A percentile compares a stretch with the other conserved stretches of the same genome.
phyloP scores from a whole-genome alignment of 2,888 invertebrate genomes.

The Lasius platythorax region DNA sequence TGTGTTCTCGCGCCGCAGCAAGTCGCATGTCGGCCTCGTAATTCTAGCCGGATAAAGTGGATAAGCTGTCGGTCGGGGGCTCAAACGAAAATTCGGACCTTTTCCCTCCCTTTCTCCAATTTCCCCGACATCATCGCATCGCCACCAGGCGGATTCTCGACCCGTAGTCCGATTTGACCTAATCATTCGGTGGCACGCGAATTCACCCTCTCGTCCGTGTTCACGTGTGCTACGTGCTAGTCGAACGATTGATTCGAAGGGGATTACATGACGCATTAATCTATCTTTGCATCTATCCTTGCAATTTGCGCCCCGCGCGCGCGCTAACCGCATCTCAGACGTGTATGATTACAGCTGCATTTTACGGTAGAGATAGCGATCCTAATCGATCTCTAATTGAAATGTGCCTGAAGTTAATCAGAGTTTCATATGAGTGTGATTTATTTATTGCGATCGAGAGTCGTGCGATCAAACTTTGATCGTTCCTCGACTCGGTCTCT shows the following conservation, averaged over 20 bases:
- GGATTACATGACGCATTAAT: slow-evolving; percentile 33
- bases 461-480: neutral
- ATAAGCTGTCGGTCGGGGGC: slow-evolving; percentile 71
- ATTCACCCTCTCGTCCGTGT: slow-evolving; percentile 50
- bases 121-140: slow-evolving; percentile 7
- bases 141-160: slow-evolving; percentile 49
- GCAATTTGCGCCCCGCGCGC: slow-evolving; percentile 5
- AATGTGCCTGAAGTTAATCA: neutral
- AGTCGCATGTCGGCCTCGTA: slow-evolving; percentile 71
- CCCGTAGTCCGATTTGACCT: slow-evolving; percentile 66
- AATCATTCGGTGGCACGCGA: slow-evolving; percentile 74
- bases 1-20: slow-evolving; percentile 58
- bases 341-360: neutral
- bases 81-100: slow-evolving; percentile 66
- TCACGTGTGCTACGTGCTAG: slow-evolving; percentile 10
- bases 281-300: slow-evolving; percentile 6
- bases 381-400: slow-evolving; percentile 8
- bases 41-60: slow-evolving; percentile 73
- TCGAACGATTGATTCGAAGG: slow-evolving; percentile 36
- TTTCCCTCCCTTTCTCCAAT: slow-evolving; percentile 15
- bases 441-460: neutral
- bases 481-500: neutral
- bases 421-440: neutral
- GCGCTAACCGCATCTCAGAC: neutral
- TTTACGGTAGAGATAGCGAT: neutral